A percentile compares a stretch with the other conserved stretches of the same genome.
phyloP scores from a whole-genome alignment of 2,888 invertebrate genomes.

The Penaeus monodon region DNA sequence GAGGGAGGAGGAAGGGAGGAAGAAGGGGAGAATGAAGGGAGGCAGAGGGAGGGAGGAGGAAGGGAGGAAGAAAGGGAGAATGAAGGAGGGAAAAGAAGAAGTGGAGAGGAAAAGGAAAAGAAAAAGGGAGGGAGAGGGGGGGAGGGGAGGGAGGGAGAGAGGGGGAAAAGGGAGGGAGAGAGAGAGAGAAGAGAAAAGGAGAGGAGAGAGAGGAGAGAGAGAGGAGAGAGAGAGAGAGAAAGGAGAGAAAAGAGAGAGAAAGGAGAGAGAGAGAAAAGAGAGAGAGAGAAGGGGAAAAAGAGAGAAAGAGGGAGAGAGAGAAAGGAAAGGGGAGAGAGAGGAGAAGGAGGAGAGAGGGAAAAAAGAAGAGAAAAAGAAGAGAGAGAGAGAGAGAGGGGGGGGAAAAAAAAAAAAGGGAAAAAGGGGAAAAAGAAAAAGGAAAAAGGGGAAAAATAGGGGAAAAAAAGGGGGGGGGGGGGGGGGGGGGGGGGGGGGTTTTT shows the following conservation, averaged over 20 bases:
- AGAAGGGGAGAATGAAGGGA: accelerated
- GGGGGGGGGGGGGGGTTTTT: too few species aligned
- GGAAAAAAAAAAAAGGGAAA: neutral
- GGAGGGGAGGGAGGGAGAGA: neutral
- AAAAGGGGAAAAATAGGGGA: too few species aligned
- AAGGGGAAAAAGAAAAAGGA: neutral
- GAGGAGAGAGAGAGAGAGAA: neutral
- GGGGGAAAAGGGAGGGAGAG: neutral
- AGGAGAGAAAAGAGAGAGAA: neutral
- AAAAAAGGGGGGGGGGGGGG: too few species aligned
- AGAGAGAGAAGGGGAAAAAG: neutral
- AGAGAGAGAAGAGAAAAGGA: neutral
- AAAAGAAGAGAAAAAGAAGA: neutral
- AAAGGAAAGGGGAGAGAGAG: neutral
- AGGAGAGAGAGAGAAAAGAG: neutral
- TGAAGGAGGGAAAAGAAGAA: neutral
- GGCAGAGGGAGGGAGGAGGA: neutral
- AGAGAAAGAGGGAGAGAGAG: neutral
- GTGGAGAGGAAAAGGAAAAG: neutral
- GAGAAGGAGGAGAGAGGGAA: neutral
- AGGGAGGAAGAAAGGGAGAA: neutral
- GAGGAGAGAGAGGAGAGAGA: neutral
- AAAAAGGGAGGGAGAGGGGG: too few species aligned
- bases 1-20: neutral
- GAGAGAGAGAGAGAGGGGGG: neutral